These are phyloP conservation scores for Dione juno DNA, from an alignment of 2,888 invertebrate genomes.

Conservation along the genomic window DNA sequence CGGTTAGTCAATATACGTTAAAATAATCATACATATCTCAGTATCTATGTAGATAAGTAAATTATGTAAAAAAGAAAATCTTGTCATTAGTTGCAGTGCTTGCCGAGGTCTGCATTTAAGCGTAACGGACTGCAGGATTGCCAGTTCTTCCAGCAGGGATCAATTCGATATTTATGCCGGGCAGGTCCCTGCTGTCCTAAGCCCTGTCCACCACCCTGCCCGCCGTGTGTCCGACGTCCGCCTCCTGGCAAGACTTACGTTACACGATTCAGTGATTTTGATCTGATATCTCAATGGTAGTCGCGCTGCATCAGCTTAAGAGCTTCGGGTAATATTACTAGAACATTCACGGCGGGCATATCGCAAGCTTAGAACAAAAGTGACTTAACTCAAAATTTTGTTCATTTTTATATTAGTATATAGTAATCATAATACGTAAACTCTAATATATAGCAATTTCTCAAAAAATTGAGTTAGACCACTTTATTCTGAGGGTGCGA, in stretches of 20 bases:
- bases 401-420: background rate
- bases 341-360: constrained; percentile 67
- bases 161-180: constrained; percentile 79
- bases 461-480: background rate
- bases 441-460: background rate
- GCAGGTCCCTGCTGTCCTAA: constrained; percentile 61
- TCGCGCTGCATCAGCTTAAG: constrained; percentile 50
- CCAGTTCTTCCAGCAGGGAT: constrained; percentile 80
- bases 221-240: constrained; percentile 77
- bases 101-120: constrained; percentile 81
- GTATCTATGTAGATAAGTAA: background rate
- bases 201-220: constrained; percentile 74
- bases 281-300: constrained; percentile 77
- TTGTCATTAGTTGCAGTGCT: constrained; percentile 71
- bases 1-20: constrained; percentile 59
- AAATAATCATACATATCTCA: background rate
- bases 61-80: constrained; percentile 16
- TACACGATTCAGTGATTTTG: constrained; percentile 79
- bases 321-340: constrained; percentile 62
- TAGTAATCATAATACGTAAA: background rate
- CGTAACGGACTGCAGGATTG: constrained; percentile 80
- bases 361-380: constrained; percentile 1
- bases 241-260: constrained; percentile 79
- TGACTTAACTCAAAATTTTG: background rate
- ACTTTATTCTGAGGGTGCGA: background rate